Conservation (phyloP, 2,113 vertebrate genomes). For the Cyprinodon brontotheroides region DNA sequence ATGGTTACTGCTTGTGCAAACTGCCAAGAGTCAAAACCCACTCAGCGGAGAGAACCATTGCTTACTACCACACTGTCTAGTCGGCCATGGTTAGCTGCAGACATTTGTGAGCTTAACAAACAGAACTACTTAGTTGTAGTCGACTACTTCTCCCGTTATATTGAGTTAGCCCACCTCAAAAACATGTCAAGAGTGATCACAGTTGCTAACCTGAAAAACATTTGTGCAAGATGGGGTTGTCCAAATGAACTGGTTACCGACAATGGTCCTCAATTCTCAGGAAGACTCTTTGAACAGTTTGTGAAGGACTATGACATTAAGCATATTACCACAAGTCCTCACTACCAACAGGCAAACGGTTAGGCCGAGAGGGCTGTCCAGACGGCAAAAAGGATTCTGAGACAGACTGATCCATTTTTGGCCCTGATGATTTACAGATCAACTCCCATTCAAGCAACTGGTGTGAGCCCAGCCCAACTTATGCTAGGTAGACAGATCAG, state of each 20-base stretch:
- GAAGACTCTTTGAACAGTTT: not conserved
- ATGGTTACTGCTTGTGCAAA: not conserved
- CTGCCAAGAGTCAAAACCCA: not conserved
- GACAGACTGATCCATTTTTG: not conserved
- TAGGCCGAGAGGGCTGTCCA: not conserved
- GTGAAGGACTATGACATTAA: not conserved
- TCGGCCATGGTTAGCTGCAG: not conserved
- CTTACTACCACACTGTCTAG: not conserved
- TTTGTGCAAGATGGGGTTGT: conserved; percentile 3
- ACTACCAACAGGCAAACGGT: not conserved
- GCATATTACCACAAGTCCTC: not conserved
- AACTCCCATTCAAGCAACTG: not conserved
- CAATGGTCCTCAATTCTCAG: not conserved
- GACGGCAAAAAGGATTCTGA: not conserved
- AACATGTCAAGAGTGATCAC: not conserved
- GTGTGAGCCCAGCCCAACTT: not conserved
- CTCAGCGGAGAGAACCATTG: not conserved
- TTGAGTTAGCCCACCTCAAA: not conserved
- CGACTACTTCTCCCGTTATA: not conserved
- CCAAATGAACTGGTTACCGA: not conserved
- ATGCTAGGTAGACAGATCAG: not conserved
- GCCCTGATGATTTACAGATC: not conserved
- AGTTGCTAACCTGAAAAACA: not conserved
- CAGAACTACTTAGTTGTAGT: not conserved
- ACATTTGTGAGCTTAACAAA: not conserved